These are phyloP conservation scores for Platycheirus rosarum DNA, from an alignment of 2,888 invertebrate genomes.

Conservation along the genomic window DNA sequence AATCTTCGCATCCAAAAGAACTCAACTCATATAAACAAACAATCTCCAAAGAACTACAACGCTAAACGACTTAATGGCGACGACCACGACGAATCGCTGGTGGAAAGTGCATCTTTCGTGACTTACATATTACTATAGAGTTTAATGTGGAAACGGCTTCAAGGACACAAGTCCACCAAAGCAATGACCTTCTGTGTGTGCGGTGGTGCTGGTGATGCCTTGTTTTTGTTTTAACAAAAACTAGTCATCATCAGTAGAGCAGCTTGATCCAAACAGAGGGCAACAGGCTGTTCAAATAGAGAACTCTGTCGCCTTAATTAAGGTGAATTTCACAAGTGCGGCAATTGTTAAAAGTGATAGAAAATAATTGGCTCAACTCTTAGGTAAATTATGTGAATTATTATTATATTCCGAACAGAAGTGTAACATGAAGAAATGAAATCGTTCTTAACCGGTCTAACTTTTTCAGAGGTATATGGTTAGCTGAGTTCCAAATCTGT, in stretches of 20 bases:
- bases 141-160: conserved; percentile 46
- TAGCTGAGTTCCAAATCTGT: too few relatives aligned
- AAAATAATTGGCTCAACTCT: too few relatives aligned
- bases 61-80: conserved; percentile 12
- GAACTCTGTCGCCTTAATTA: conserved; percentile 44
- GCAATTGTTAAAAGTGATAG: too few relatives aligned
- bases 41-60: conserved; percentile 46
- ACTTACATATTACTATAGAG: conserved; percentile 64
- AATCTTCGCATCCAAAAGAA: conserved; percentile 44
- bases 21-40: conserved; percentile 64
- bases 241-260: conserved; percentile 39
- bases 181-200: conserved; percentile 61
- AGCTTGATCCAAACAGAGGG: conserved; percentile 33
- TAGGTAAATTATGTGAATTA: too few relatives aligned
- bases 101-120: conserved; percentile 66
- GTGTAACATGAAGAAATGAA: too few relatives aligned
- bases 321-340: conserved; percentile 27
- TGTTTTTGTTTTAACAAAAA: conserved; percentile 21
- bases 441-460: too few relatives aligned
- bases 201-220: conserved; percentile 2
- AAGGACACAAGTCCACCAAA: conserved; percentile 69
- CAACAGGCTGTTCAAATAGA: conserved; percentile 60
- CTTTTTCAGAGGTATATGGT: too few relatives aligned
- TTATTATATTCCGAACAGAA: too few relatives aligned
- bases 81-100: conserved; percentile 36